Percentiles rank a stretch among this genome's conserved stretches.
Evolutionary conservation across 1,140 invertebrate species (phyloP).

Genomic region (Coboldia fuscipes): DNA sequence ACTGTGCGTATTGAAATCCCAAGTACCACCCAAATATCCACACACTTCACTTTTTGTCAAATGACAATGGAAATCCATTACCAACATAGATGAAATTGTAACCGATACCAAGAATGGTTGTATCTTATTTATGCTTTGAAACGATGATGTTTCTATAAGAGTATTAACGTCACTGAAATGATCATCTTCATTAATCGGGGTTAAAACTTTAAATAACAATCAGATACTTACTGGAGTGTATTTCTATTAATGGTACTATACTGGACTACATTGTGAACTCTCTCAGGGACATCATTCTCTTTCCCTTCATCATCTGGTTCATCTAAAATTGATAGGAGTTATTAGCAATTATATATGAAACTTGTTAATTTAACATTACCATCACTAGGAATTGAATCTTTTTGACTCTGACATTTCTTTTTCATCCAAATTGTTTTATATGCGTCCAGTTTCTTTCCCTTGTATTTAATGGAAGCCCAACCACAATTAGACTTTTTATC

Average conservation of each 20-base stretch:
- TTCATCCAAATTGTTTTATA: conserved; percentile 70
- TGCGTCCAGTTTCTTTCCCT: conserved; percentile 64
- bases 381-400: conserved; percentile 23
- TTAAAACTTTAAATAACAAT: background rate
- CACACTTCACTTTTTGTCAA: conserved; percentile 78
- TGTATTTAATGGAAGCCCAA: conserved; percentile 69
- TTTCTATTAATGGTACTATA: conserved; percentile 44
- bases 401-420: conserved; percentile 36
- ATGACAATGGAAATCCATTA: conserved; percentile 88
- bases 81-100: conserved; percentile 63
- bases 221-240: conserved; percentile 37
- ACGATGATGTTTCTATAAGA: conserved; percentile 70
- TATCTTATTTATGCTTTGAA: conserved; percentile 66
- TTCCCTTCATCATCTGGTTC: conserved; percentile 23
- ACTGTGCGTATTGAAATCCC: conserved; percentile 89
- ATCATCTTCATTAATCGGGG: conserved; percentile 5
- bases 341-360: background rate
- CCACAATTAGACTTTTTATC: conserved; percentile 72
- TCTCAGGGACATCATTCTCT: conserved; percentile 28
- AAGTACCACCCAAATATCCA: conserved; percentile 82
- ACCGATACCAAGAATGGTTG: conserved; percentile 83
- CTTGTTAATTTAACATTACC: conserved; percentile 5
- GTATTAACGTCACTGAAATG: conserved; percentile 63
- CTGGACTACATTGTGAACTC: conserved; percentile 31
- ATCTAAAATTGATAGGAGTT: conserved; percentile 7